Percentiles rank a stretch among this genome's conserved stretches.
Evolutionary conservation across 1,140 invertebrate genomes (phyloP).

Genomic region (Ceratina japonica): DNA sequence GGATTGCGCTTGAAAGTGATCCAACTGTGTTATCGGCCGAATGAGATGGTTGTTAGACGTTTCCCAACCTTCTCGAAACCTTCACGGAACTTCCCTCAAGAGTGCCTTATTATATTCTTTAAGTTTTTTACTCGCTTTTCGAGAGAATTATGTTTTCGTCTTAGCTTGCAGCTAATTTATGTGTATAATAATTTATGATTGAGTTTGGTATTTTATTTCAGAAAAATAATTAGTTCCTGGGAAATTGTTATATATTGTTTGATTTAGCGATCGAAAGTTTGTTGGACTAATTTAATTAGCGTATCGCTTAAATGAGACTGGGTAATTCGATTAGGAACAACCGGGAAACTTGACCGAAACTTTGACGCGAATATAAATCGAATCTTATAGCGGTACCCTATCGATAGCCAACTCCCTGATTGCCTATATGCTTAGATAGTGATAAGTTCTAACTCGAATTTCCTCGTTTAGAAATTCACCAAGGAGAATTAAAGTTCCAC

Average conservation of each 20-base stretch:
- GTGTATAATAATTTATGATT: too few species aligned
- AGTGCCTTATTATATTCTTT: too few species aligned
- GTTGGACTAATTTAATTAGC: conserved; percentile 9
- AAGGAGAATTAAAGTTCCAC: not conserved
- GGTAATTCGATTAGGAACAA: not conserved
- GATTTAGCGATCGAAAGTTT: not conserved
- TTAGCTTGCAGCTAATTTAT: too few species aligned
- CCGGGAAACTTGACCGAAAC: conserved; percentile 1
- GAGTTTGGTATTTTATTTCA: too few species aligned
- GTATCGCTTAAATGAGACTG: conserved; percentile 5
- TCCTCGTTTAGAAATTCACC: not conserved
- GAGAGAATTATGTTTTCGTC: too few species aligned
- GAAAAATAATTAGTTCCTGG: too few species aligned
- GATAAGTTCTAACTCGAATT: conserved; percentile 1
- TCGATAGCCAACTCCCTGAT: not conserved
- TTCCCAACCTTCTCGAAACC: not conserved
- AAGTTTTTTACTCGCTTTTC: too few species aligned
- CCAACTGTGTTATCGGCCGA: not conserved
- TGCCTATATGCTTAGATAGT: not conserved
- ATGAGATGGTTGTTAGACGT: not conserved
- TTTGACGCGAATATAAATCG: conserved; percentile 21
- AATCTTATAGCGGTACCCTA: not conserved
- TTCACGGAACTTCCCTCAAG: not conserved
- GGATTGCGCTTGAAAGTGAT: not conserved
- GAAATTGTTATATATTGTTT: too few species aligned